Evolutionary conservation across 1,140 invertebrate species (phyloP).

Genomic region (Bursaphelenchus mucronatus): DNA sequence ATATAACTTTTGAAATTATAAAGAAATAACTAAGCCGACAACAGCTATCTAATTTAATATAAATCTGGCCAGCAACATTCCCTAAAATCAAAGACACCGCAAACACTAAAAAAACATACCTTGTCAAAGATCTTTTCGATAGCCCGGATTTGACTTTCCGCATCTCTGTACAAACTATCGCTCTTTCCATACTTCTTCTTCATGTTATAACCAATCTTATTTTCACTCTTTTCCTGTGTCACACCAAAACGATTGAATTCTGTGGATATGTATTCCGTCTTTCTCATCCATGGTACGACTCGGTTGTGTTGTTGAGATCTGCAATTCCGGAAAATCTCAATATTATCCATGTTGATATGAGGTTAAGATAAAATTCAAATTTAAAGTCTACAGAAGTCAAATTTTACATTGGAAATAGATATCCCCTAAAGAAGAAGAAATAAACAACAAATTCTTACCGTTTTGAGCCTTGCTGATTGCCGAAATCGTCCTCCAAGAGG

Average conservation of each 20-base stretch:
- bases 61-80: background rate
- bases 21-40: too few relatives aligned
- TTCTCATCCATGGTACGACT: conserved; percentile 88
- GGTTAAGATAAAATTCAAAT: too few relatives aligned
- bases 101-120: conserved; percentile 62
- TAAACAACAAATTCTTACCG: background rate
- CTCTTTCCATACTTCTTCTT: conserved; percentile 84
- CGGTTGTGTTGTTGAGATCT: conserved; percentile 70
- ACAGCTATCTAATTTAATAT: too few relatives aligned
- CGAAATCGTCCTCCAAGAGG: conserved; percentile 16
- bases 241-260: conserved; percentile 94
- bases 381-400: too few relatives aligned
- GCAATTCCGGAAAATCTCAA: conserved; percentile 12
- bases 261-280: conserved; percentile 97
- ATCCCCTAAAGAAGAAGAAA: background rate
- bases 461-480: background rate
- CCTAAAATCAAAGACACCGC: background rate
- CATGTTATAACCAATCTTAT: conserved; percentile 84
- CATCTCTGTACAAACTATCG: conserved; percentile 89
- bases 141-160: conserved; percentile 91
- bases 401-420: background rate
- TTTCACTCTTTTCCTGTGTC: conserved; percentile 68
- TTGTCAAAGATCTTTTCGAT: conserved; percentile 97
- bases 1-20: too few relatives aligned
- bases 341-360: too few relatives aligned